These are phyloP conservation scores for Anastrepha obliqua DNA, from an alignment of 1,140 invertebrate genomes.

Conservation along the genomic window DNA sequence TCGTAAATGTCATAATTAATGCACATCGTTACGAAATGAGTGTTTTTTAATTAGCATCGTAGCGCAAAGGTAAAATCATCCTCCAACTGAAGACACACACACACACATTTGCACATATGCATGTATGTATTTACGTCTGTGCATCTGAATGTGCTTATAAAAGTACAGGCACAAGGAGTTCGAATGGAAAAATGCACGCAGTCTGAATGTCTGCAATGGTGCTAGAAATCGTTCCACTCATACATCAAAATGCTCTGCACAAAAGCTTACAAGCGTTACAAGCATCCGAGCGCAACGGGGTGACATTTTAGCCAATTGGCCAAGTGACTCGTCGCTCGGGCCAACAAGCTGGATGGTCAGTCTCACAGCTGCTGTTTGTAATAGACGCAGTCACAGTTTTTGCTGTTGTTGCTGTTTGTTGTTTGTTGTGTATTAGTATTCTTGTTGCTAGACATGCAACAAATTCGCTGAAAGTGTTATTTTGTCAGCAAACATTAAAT, in stretches of 20 bases:
- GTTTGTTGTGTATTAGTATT: background rate
- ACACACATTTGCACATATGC: background rate
- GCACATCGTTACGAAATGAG: constrained; percentile 37
- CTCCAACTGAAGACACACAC: background rate
- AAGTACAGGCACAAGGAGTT: background rate
- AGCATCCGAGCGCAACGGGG: background rate
- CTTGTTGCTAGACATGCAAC: background rate
- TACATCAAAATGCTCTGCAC: background rate
- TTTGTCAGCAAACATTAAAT: constrained; percentile 49
- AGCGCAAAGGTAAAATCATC: background rate
- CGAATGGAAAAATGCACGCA: too few species aligned
- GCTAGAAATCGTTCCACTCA: background rate
- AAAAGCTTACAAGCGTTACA: background rate
- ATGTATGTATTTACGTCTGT: background rate
- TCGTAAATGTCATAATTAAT: constrained; percentile 43
- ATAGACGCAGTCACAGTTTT: too few species aligned
- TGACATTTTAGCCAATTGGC: background rate
- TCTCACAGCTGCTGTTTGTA: background rate
- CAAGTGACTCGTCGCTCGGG: background rate
- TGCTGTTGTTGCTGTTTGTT: background rate
- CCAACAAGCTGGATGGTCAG: background rate
- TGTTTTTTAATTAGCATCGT: constrained; percentile 33
- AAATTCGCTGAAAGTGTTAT: constrained; percentile 39
- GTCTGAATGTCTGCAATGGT: background rate
- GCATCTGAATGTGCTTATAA: background rate